Percentiles rank a stretch among this genome's conserved stretches.
These are phyloP conservation scores for Crocallis elinguaria DNA, from an alignment of 2,888 invertebrate genomes.

Conservation along the genomic window DNA sequence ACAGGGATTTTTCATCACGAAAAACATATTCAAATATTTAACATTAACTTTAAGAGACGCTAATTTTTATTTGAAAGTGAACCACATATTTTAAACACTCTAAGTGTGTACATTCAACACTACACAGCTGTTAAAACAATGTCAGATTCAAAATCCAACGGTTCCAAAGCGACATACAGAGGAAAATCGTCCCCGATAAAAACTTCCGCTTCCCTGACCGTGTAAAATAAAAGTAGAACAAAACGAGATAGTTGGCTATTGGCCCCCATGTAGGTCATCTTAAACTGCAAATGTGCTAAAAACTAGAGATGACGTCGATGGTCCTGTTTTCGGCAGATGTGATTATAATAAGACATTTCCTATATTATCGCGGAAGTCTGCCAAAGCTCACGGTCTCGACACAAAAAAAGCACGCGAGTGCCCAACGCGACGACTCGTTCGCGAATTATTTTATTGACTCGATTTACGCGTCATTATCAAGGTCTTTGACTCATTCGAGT, in stretches of 20 bases:
- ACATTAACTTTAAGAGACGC: conserved; percentile 2
- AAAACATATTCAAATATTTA: not conserved
- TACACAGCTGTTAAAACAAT: conserved; percentile 24
- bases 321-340: conserved; percentile 23
- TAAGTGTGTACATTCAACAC: conserved; percentile 10
- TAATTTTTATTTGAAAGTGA: conserved; percentile 5
- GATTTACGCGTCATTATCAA: conserved; percentile 72
- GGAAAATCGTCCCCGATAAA: conserved; percentile 31
- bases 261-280: conserved; percentile 34
- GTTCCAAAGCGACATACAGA: conserved; percentile 25
- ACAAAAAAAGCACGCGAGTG: conserved; percentile 26
- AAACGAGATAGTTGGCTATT: conserved; percentile 34
- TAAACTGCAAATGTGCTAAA: conserved; percentile 5
- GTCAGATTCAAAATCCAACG: conserved; percentile 20
- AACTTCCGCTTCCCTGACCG: conserved; percentile 42
- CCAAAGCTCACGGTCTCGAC: conserved; percentile 43
- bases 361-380: conserved; percentile 51
- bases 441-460: conserved; percentile 68
- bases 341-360: conserved; percentile 39
- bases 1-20: not conserved
- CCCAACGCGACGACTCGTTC: conserved; percentile 44
- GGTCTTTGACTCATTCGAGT: conserved; percentile 74
- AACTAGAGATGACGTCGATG: conserved; percentile 11
- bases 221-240: conserved; percentile 32
- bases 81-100: conserved; percentile 11